Evolutionary conservation across 2,888 invertebrate species (phyloP).

Genomic region (Drosophila cognata): DNA sequence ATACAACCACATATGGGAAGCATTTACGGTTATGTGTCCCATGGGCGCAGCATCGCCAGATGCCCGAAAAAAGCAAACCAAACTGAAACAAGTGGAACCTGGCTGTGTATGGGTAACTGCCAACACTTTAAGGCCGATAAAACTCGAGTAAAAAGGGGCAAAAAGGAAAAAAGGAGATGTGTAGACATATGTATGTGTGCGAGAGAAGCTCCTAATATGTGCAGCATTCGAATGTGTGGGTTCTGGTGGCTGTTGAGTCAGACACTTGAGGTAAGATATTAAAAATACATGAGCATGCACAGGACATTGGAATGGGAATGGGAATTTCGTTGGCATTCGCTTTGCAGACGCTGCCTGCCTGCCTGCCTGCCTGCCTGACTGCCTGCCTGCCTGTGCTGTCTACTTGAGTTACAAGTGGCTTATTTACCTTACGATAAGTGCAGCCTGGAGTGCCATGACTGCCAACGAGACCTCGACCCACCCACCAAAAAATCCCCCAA

Average conservation of each 20-base stretch:
- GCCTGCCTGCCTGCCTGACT: conserved; percentile 12
- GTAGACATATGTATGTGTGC: conserved; percentile 7
- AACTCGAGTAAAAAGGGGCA: conserved; percentile 69
- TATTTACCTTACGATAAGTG: conserved; percentile 81
- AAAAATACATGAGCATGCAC: conserved; percentile 76
- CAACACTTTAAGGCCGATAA: conserved; percentile 78
- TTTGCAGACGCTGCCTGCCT: conserved; percentile 32
- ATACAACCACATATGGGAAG: conserved; percentile 21
- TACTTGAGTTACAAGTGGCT: conserved; percentile 79
- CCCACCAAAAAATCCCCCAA: conserved; percentile 6
- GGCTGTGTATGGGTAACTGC: conserved; percentile 52
- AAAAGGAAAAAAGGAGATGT: conserved; percentile 5
- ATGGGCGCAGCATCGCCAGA: conserved; percentile 56
- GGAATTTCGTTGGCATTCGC: conserved; percentile 31
- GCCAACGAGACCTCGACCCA: conserved; percentile 40
- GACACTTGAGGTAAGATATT: conserved; percentile 79
- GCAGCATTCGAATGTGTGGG: conserved; percentile 9
- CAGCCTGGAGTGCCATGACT: conserved; percentile 76
- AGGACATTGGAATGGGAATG: conserved; percentile 18
- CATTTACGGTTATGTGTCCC: conserved; percentile 79
- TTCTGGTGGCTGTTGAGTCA: conserved; percentile 50
- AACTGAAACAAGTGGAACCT: conserved; percentile 25
- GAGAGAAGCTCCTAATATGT: conserved; percentile 33
- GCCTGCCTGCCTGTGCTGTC: conserved; percentile 31
- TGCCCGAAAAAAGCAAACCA: conserved; percentile 42